Evolutionary conservation across 2,888 invertebrate species (phyloP).

Genomic region (Tenthredo distinguenda): DNA sequence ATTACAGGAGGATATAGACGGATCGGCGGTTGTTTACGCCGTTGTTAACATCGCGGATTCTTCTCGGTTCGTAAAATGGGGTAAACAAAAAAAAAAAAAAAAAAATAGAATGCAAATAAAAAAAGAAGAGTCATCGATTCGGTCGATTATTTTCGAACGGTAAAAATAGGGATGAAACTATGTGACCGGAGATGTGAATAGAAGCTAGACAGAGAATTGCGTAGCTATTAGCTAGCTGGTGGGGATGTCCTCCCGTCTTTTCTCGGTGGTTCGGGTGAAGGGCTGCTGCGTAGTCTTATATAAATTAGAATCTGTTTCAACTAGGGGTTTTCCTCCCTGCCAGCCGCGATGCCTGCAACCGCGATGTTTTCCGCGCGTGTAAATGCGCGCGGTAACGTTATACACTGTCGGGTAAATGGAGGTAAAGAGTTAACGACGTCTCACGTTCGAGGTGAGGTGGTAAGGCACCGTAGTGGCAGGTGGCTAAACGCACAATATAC

Average conservation of each 20-base stretch:
- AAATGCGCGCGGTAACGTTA: not conserved
- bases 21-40: constrained; percentile 3
- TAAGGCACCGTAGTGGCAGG: constrained; percentile 5
- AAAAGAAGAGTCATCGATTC: not conserved
- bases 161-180: not conserved
- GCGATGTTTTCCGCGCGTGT: not conserved
- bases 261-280: not conserved
- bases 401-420: constrained; percentile 18
- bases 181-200: not conserved
- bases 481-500: constrained; percentile 16
- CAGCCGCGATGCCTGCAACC: not conserved
- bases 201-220: not conserved
- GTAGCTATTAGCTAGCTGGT: not conserved
- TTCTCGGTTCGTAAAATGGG: not conserved
- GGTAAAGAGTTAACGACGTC: constrained; percentile 39
- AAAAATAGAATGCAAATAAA: not conserved
- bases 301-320: constrained; percentile 15
- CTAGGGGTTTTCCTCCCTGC: not conserved
- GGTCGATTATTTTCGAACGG: not conserved
- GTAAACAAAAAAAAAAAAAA: not conserved
- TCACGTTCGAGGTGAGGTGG: constrained; percentile 24
- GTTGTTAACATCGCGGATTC: not conserved
- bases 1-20: not conserved
- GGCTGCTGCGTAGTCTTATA: not conserved
- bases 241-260: not conserved